A percentile compares a stretch with the other conserved stretches of the same genome.
Conservation (phyloP, 2,888 invertebrate species). For the Acrobasis consociella region DNA sequence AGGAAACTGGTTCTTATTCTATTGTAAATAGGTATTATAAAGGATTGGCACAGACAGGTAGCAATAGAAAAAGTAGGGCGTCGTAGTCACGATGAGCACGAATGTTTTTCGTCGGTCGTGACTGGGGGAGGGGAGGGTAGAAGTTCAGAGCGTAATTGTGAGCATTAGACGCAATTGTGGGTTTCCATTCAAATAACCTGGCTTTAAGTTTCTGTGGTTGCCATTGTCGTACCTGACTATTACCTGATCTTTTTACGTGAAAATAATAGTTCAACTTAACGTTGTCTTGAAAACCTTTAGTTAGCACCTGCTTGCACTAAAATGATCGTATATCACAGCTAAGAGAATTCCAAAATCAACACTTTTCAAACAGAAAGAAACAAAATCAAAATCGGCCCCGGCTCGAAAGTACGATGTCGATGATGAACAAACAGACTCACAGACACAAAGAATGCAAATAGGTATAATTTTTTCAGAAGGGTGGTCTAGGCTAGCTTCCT, state of each 20-base stretch:
- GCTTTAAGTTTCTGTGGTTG: slow-evolving; percentile 25
- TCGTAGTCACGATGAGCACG: slow-evolving; percentile 55
- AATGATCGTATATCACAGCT: too few species aligned
- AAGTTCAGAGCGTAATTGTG: slow-evolving; percentile 58
- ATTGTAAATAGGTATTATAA: slow-evolving; percentile 38
- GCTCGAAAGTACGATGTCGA: too few species aligned
- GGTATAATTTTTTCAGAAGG: too few species aligned
- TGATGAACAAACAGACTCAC: too few species aligned
- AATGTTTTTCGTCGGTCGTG: slow-evolving; percentile 53
- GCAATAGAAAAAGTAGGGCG: slow-evolving; percentile 60
- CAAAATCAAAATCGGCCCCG: too few species aligned
- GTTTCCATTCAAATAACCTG: slow-evolving; percentile 36
- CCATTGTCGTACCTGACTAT: slow-evolving; percentile 22
- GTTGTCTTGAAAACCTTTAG: too few species aligned
- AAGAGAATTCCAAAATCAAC: too few species aligned
- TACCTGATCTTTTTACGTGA: background rate
- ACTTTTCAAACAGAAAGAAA: too few species aligned
- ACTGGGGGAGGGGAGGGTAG: slow-evolving; percentile 49
- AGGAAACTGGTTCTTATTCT: slow-evolving; percentile 41
- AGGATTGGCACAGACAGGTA: slow-evolving; percentile 33
- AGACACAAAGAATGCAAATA: too few species aligned
- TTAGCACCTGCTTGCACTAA: too few species aligned
- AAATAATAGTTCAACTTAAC: too few species aligned
- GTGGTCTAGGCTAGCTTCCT: too few species aligned
- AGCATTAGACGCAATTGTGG: slow-evolving; percentile 56